These are phyloP conservation scores for Paelopatides confundens DNA, from an alignment of 53 echinoderm and acorn worm species.

Conservation along the genomic window DNA sequence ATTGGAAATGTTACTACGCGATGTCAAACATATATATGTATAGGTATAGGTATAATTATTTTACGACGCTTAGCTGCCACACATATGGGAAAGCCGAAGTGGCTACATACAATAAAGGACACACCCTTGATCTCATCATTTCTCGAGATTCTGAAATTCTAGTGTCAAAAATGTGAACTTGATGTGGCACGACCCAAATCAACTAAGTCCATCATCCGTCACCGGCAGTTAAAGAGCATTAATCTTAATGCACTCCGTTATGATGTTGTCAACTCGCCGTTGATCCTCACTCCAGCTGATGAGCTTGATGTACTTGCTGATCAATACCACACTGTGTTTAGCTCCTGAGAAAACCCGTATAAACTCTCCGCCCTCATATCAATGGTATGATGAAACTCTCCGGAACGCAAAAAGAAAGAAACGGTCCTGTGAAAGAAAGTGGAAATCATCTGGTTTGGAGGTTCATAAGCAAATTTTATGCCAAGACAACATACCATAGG, in stretches of 20 bases:
- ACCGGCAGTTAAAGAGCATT: not conserved
- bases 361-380: slow-evolving; percentile 37
- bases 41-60: too few relatives aligned
- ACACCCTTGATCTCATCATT: slow-evolving; percentile 55
- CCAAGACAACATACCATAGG: not conserved
- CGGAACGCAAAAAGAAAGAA: slow-evolving; percentile 33
- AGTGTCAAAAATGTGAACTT: slow-evolving; percentile 24
- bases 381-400: slow-evolving; percentile 50
- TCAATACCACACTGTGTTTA: not conserved
- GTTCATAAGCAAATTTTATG: not conserved
- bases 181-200: slow-evolving; percentile 11
- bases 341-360: slow-evolving; percentile 31
- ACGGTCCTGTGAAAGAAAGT: slow-evolving; percentile 24
- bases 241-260: not conserved
- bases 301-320: slow-evolving; percentile 32
- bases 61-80: too few relatives aligned
- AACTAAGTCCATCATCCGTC: not conserved
- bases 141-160: slow-evolving; percentile 15
- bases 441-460: not conserved
- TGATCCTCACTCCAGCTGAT: not conserved
- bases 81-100: too few relatives aligned
- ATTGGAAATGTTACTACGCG: too few relatives aligned
- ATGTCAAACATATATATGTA: not conserved
- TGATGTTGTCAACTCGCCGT: not conserved
- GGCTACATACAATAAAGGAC: slow-evolving; percentile 27